Base-by-base conservation (phyloP, 2,113 vertebrate species). In the Cichladusa arquata region DNA sequence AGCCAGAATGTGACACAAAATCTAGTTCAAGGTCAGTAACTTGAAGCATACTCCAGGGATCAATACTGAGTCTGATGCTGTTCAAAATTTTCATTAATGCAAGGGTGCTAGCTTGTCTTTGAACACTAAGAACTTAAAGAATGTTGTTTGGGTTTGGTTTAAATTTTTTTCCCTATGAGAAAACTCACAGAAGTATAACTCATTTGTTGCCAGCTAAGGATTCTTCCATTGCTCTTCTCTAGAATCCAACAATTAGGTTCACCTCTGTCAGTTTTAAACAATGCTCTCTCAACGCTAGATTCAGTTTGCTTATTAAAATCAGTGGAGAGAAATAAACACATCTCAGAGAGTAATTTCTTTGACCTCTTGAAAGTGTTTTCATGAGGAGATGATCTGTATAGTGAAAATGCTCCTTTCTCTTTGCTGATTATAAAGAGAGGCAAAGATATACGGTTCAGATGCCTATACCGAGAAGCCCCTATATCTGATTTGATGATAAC, bases 51-150 rank as follows among this genome's bases (percentile, higher is more conserved):
- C 2, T 5, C 5, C 7, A 82, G 25, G 6, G 11, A 15, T 60
- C 7, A 65, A 47, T 48, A 64, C 2, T 31, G 26, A 47, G 11
- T 34, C 12, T 9, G 24, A 57, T 33, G 24, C 9, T 58, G 16
- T 33, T 58, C 11, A 81, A 64, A 65, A 40, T 83, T 19, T 67
- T 79, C 14, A 42, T 40, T 69, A 69, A n/a, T 44, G 20, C 11
- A 50, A 10, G 14, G 3, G 2, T 51, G 2, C 3, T 80, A 33
- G 19, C 8, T 81, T 71, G 22, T 25, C 0, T 0, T 29, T 66
- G 25, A 81, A 66, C 19, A 36, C 7, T 45, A 40, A 88, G 51
- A 56, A 48, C 20, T 16, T 58, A 80, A 74, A 80, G 12, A 48
- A 19, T 48, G 11, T 13, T 74, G 8, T 13, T 61, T 38, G 31